Conservation (phyloP, 1,140 invertebrate genomes). For the Lordiphosa stackelbergi region DNA sequence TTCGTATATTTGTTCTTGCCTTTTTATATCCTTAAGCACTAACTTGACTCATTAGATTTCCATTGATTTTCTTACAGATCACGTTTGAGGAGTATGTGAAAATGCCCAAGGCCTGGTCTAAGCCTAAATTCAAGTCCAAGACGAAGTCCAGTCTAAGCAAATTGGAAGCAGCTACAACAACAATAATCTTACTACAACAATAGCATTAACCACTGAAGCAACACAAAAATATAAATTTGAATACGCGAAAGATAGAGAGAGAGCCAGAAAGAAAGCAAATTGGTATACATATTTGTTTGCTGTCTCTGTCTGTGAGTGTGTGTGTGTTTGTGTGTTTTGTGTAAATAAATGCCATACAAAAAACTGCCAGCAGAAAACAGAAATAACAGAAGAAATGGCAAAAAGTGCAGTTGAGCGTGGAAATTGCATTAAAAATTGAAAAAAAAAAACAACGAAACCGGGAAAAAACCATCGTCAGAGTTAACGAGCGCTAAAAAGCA, state of each 20-base stretch:
- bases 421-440: constrained; percentile 73
- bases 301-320: constrained; percentile 22
- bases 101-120: constrained; percentile 38
- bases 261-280: constrained; percentile 36
- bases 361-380: constrained; percentile 31
- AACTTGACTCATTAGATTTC: constrained; percentile 6
- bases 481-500: constrained; percentile 71
- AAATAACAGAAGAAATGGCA: constrained; percentile 50
- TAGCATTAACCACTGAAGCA: constrained; percentile 52
- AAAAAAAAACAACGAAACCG: constrained; percentile 45
- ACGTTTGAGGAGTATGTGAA: constrained; percentile 36
- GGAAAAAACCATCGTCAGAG: constrained; percentile 37
- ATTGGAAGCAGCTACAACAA: neutral
- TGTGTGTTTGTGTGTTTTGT: constrained; percentile 41
- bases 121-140: constrained; percentile 29
- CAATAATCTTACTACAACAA: constrained; percentile 25
- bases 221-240: constrained; percentile 66
- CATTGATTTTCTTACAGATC: constrained; percentile 38
- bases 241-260: constrained; percentile 50
- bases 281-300: constrained; percentile 58
- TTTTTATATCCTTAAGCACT: constrained; percentile 1
- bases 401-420: constrained; percentile 72
- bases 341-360: constrained; percentile 70
- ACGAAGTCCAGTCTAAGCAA: constrained; percentile 4
- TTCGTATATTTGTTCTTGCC: too few relatives aligned